Conservation (phyloP, 2,888 invertebrate genomes). For the Alcis repandata region DNA sequence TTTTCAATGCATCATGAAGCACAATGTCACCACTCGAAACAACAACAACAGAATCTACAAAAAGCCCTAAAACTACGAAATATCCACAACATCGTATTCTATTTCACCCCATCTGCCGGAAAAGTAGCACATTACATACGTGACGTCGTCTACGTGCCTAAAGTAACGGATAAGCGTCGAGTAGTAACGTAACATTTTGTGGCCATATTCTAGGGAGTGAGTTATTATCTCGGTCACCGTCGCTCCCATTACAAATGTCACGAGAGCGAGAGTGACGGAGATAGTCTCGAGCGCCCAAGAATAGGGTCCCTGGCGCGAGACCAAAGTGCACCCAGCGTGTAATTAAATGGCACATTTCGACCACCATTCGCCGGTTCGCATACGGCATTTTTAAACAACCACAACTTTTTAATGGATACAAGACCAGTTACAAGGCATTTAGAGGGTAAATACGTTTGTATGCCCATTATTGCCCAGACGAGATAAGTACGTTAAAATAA, state of each 20-base stretch:
- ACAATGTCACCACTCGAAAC: too few relatives aligned
- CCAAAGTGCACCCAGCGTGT: conserved; percentile 51
- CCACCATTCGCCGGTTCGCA: conserved; percentile 43
- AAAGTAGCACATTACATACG: conserved; percentile 23
- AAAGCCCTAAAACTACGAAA: not conserved
- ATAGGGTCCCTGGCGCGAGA: conserved; percentile 50
- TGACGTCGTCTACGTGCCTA: conserved; percentile 29
- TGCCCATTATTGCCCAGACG: too few relatives aligned
- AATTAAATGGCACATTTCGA: conserved; percentile 51
- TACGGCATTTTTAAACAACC: conserved; percentile 36
- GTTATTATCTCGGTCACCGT: too few relatives aligned
- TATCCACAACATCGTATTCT: conserved; percentile 1
- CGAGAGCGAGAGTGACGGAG: too few relatives aligned
- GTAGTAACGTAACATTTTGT: conserved; percentile 19
- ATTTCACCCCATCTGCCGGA: conserved; percentile 8
- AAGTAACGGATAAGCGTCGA: conserved; percentile 32
- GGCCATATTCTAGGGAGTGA: too few relatives aligned
- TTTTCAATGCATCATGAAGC: too few relatives aligned
- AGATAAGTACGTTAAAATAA: too few relatives aligned
- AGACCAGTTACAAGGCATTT: not conserved
- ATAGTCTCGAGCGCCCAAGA: too few relatives aligned
- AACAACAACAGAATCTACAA: not conserved
- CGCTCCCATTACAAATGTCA: too few relatives aligned
- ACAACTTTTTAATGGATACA: conserved; percentile 1
- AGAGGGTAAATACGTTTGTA: too few relatives aligned